These are phyloP conservation scores for Neodiprion pinetum DNA, from an alignment of 1,140 invertebrate species.

Conservation along the genomic window DNA sequence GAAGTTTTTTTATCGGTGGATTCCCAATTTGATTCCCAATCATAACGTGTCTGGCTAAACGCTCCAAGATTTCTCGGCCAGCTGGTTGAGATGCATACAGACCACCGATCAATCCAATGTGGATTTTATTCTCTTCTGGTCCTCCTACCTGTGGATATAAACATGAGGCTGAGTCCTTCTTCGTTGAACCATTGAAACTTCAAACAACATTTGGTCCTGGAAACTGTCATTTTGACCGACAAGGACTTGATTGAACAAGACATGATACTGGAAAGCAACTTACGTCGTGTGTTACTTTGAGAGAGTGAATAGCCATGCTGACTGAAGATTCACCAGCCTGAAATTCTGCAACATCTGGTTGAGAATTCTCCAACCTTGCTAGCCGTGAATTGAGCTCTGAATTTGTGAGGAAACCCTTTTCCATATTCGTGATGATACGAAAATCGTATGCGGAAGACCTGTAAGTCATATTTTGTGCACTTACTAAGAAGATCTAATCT, in stretches of 20 bases:
- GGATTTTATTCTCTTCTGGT: conserved; percentile 80
- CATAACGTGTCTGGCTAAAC: conserved; percentile 82
- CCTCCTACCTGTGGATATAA: conserved; percentile 66
- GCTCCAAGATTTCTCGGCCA: conserved; percentile 83
- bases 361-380: conserved; percentile 70
- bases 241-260: neutral
- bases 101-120: conserved; percentile 83
- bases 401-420: conserved; percentile 56
- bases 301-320: conserved; percentile 67
- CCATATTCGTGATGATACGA: conserved; percentile 45
- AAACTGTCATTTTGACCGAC: conserved; percentile 13
- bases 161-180: no score
- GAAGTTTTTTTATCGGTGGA: conserved; percentile 66
- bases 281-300: conserved; percentile 72
- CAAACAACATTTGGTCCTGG: neutral
- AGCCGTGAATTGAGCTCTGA: conserved; percentile 69
- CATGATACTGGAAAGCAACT: conserved; percentile 28
- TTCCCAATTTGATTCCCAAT: conserved; percentile 73
- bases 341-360: conserved; percentile 70
- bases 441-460: conserved; percentile 56
- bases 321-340: conserved; percentile 66
- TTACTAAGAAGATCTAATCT: neutral
- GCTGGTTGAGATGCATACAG: conserved; percentile 83
- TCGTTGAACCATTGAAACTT: no score
- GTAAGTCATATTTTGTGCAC: conserved; percentile 59